Percentiles rank a stretch among this genome's conserved stretches.
phyloP scores from a whole-genome alignment of 2,113 vertebrate genomes.

The Leuciscus idus region DNA sequence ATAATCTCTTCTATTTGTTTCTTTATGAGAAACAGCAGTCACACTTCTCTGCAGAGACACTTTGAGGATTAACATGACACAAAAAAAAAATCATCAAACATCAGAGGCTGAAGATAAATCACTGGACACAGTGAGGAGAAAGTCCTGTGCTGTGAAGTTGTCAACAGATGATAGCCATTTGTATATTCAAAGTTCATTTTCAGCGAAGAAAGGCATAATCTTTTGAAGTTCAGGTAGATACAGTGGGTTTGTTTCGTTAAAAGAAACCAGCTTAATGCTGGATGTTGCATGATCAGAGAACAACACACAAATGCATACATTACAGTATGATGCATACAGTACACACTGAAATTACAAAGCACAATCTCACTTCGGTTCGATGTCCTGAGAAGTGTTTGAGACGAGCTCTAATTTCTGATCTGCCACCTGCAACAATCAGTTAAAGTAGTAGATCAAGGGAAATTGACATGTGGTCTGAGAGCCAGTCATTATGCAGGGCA shows the following conservation, averaged over 20 bases:
- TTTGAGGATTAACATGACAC: constrained; percentile 18
- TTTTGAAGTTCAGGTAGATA: constrained; percentile 32
- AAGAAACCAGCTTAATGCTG: constrained; percentile 11
- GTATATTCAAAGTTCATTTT: constrained; percentile 22
- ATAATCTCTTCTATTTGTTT: constrained; percentile 7
- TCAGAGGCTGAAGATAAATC: constrained; percentile 11
- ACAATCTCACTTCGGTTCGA: constrained; percentile 8
- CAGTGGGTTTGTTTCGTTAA: background rate
- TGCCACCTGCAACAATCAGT: background rate
- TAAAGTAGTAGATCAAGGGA: background rate
- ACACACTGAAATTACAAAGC: constrained; percentile 3
- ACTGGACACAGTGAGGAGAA: constrained; percentile 10
- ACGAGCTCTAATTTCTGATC: constrained; percentile 42
- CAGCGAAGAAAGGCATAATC: constrained; percentile 18
- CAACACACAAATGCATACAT: constrained; percentile 6
- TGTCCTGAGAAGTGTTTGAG: constrained; percentile 35
- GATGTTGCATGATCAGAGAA: constrained; percentile 20
- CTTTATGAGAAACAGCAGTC: constrained; percentile 12
- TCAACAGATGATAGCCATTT: constrained; percentile 19
- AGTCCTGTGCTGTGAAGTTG: constrained; percentile 6
- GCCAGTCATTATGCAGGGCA: background rate
- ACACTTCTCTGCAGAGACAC: background rate
- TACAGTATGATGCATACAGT: constrained; percentile 8
- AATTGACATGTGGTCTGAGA: background rate
- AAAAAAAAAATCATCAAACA: constrained; percentile 1